phyloP scores from a whole-genome alignment of 2,888 invertebrate species.

The Leucoma salicis region DNA sequence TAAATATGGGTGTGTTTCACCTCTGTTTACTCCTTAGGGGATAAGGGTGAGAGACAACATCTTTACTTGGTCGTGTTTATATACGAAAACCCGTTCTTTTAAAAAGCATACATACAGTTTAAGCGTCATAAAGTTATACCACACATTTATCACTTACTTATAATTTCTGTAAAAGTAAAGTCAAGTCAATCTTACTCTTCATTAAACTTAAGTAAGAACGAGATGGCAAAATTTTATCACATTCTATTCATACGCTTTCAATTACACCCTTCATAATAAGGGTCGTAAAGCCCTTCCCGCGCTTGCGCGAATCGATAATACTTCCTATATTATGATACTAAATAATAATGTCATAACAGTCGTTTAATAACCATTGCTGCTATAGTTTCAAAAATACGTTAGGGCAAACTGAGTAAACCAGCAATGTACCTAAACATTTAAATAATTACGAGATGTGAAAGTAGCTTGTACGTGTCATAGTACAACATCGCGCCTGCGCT shows the following conservation, averaged over 20 bases:
- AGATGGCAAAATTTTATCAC: slow-evolving; percentile 26
- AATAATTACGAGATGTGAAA: neutral
- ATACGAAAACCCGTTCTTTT: too few relatives aligned
- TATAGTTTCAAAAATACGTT: slow-evolving; percentile 2
- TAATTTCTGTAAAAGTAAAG: slow-evolving; percentile 10
- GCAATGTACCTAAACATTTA: slow-evolving; percentile 36
- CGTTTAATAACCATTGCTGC: slow-evolving; percentile 36
- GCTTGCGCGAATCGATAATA: slow-evolving; percentile 76
- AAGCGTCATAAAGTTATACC: slow-evolving; percentile 9
- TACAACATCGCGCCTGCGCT: slow-evolving; percentile 65
- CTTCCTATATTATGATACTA: slow-evolving; percentile 34
- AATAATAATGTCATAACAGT: slow-evolving; percentile 2
- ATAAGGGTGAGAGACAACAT: too few relatives aligned
- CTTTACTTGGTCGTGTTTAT: too few relatives aligned
- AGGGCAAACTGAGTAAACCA: slow-evolving; percentile 2
- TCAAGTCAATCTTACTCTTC: slow-evolving; percentile 16
- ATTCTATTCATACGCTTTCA: slow-evolving; percentile 30
- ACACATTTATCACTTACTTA: slow-evolving; percentile 4
- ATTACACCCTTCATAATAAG: slow-evolving; percentile 44
- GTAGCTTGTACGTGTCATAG: slow-evolving; percentile 43
- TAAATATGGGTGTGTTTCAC: too few relatives aligned
- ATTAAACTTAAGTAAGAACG: slow-evolving; percentile 22
- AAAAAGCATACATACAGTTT: neutral
- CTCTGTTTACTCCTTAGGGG: too few relatives aligned
- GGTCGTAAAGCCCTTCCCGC: slow-evolving; percentile 54